phyloP scores from a whole-genome alignment of 2,113 vertebrate genomes.

The Gymnarchus niloticus region DNA sequence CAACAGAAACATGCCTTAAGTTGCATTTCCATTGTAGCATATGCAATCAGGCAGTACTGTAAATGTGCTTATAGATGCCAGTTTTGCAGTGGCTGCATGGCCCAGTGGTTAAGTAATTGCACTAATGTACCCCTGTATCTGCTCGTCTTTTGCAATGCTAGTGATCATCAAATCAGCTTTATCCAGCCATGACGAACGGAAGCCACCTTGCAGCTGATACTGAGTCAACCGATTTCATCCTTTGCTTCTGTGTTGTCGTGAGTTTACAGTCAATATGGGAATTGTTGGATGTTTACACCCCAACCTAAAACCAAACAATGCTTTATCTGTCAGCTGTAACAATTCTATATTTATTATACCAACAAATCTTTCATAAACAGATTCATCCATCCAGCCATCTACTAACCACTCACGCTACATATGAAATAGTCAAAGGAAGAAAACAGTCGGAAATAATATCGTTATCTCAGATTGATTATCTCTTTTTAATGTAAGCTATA shows the following conservation, averaged over 20 bases:
- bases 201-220: not conserved
- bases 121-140: conserved; percentile 18
- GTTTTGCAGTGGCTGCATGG: not conserved
- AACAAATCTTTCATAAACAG: not conserved
- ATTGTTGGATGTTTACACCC: not conserved
- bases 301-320: not conserved
- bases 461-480: too few species aligned
- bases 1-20: not conserved
- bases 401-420: too few species aligned
- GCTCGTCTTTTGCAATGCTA: conserved; percentile 43
- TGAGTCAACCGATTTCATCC: not conserved
- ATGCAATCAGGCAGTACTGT: not conserved
- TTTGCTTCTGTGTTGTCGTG: not conserved
- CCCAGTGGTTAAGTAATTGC: not conserved
- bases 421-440: not conserved
- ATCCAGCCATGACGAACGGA: conserved; percentile 5
- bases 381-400: too few species aligned
- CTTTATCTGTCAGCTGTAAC: not conserved
- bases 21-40: not conserved
- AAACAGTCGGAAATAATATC: too few species aligned
- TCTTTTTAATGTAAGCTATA: not conserved
- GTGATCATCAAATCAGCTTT: conserved; percentile 15
- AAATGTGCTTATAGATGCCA: not conserved
- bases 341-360: not conserved
- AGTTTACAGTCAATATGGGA: not conserved